Evolutionary conservation across 1,140 invertebrate species (phyloP).

Genomic region (Trichonephila clavipes): DNA sequence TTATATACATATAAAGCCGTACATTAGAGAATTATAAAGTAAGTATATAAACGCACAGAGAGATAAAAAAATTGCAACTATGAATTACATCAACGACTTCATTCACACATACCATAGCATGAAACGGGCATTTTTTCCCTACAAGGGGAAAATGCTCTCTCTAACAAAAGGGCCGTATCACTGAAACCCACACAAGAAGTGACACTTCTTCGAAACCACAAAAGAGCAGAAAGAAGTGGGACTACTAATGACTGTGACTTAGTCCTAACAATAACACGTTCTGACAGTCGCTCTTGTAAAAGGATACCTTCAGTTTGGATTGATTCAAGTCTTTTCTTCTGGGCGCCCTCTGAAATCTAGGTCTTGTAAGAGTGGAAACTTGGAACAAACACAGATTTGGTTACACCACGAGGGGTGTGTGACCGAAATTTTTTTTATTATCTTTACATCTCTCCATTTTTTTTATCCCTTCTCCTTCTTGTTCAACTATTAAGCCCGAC

Average conservation of each 20-base stretch:
- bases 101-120: constrained; percentile 8
- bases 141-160: not conserved
- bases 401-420: constrained; percentile 53
- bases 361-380: constrained; percentile 24
- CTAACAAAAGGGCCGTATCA: constrained; percentile 39
- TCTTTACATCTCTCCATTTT: constrained; percentile 54
- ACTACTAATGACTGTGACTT: constrained; percentile 62
- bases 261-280: constrained; percentile 52
- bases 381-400: constrained; percentile 53
- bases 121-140: not conserved
- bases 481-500: constrained; percentile 44
- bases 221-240: constrained; percentile 62
- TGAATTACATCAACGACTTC: constrained; percentile 27
- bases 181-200: constrained; percentile 31
- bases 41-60: not conserved
- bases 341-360: constrained; percentile 29
- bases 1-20: not conserved
- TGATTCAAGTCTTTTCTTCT: not conserved
- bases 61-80: not conserved
- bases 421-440: constrained; percentile 59
- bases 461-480: constrained; percentile 1
- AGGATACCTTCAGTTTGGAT: constrained; percentile 56
- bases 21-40: constrained; percentile 12
- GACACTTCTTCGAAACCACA: constrained; percentile 33
- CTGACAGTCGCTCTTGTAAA: constrained; percentile 36